Conservation (phyloP, 2,113 vertebrate species). For the Lepus americanus region DNA sequence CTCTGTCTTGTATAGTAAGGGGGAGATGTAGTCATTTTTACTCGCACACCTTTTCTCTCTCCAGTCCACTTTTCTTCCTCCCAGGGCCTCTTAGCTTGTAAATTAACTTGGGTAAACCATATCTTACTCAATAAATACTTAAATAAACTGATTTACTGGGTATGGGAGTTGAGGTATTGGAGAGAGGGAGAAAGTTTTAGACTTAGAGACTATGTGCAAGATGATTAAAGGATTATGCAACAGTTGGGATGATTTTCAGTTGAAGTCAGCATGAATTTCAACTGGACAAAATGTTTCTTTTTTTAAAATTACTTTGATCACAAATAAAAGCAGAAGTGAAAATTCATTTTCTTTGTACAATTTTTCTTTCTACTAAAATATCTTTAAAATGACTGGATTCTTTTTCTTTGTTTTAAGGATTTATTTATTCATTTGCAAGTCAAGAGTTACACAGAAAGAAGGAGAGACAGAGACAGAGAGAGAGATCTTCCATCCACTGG, state of each 20-base stretch:
- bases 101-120: not conserved
- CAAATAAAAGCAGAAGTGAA: slow-evolving; percentile 21
- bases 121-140: not conserved
- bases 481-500: too few species aligned
- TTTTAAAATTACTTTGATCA: not conserved
- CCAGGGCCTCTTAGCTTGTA: not conserved
- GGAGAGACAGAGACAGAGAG: too few species aligned
- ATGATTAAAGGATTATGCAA: not conserved
- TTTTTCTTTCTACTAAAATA: not conserved
- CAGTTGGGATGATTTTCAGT: not conserved
- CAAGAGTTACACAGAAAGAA: too few species aligned
- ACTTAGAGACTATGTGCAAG: not conserved
- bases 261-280: not conserved
- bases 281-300: not conserved
- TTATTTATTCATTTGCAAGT: too few species aligned
- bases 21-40: not conserved
- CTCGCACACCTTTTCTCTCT: not conserved
- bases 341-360: slow-evolving; percentile 1
- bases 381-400: slow-evolving; percentile 5
- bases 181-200: not conserved
- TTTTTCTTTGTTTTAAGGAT: too few species aligned
- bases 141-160: not conserved
- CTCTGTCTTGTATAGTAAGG: not conserved
- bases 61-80: not conserved
- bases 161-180: not conserved